Conservation (phyloP, 2,888 invertebrate genomes). For the Halocaridina rubra region DNA sequence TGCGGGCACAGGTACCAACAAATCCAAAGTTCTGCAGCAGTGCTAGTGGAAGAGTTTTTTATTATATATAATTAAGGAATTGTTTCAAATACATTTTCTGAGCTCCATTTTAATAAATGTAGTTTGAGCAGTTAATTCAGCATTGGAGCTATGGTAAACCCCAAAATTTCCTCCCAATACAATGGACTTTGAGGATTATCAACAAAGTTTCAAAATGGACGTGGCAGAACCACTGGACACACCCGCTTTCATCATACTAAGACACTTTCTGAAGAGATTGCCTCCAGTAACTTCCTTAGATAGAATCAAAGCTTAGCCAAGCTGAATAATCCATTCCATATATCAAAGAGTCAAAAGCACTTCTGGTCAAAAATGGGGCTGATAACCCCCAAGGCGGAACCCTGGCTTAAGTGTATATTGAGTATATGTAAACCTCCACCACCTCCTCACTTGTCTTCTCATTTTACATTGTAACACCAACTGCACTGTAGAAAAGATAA, state of each 20-base stretch:
- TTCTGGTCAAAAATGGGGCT: slow-evolving; percentile 47
- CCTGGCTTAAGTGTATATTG: slow-evolving; percentile 30
- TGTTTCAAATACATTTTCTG: not conserved
- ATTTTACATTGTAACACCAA: slow-evolving; percentile 17
- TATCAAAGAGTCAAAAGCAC: slow-evolving; percentile 51
- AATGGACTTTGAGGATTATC: slow-evolving; percentile 51
- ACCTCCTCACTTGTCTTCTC: slow-evolving; percentile 5
- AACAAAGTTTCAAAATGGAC: slow-evolving; percentile 43
- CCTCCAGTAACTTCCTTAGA: slow-evolving; percentile 50
- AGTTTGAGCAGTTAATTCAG: slow-evolving; percentile 53
- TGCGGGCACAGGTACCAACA: slow-evolving; percentile 22
- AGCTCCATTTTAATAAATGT: slow-evolving; percentile 17
- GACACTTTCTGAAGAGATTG: slow-evolving; percentile 56
- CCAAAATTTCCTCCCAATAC: slow-evolving; percentile 38
- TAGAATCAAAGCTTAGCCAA: slow-evolving; percentile 52
- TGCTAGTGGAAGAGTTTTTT: slow-evolving; percentile 28
- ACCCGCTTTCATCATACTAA: slow-evolving; percentile 33
- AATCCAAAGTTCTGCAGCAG: slow-evolving; percentile 26
- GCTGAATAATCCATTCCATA: slow-evolving; percentile 34
- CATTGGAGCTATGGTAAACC: slow-evolving; percentile 28
- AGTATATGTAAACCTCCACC: slow-evolving; percentile 24
- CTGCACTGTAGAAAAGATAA: slow-evolving; percentile 6
- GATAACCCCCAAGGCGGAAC: slow-evolving; percentile 40
- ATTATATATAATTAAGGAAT: too few species aligned
- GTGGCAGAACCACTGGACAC: slow-evolving; percentile 46